Base-by-base conservation (phyloP, 2,797 vertebrate species). In the Poeciliopsis turneri region DNA sequence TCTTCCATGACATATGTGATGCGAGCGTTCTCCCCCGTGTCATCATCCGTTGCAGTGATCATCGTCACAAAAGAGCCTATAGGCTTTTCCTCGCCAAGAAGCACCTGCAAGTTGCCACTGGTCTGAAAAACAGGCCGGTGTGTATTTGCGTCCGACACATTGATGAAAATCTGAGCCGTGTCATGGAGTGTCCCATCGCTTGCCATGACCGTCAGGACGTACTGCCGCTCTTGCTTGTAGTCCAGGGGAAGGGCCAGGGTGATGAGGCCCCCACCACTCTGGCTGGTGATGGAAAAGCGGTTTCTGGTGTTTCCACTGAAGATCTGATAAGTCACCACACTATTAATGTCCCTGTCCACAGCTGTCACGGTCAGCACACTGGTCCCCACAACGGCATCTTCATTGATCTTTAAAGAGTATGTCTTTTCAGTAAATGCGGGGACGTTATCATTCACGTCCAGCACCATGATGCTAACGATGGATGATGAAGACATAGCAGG, bases 201-300 rank as follows among this genome's bases (percentile, higher is more conserved):
- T 0, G 98, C 98, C 0, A 97, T 98, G 78, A 99, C 94, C 0
- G 97, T 97, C 77, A 99, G 94, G 73, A 98, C 97, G 0, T 98
- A 99, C 88, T 99, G 98, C 9, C 98, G 96, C 66, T 99, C 98
- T 92, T 99, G 98, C 78, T 99, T 99, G 92, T 99, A 99, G 95
- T 99, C 98, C 88, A 99, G 91, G 0, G 98, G 97, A 86, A 98
- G 95, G 0, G 98, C 98, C 76, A 99, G 90, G 0, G 98, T 99
- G 92, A 99, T 95, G 49, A 99, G 96, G 0, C 98, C 98, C 0
- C 98, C 98, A 0, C 97, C 98, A 0, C 97, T 99, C 92, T 99
- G 98, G 87, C 98, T 99, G 18, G 97, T 99, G 86, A 99, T 99
- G 36, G 98, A 96, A 69, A 99, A 99, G 66, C 98, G 97, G 92